Base-by-base conservation (phyloP, 1,140 invertebrate genomes). In the Uloborus diversus region DNA sequence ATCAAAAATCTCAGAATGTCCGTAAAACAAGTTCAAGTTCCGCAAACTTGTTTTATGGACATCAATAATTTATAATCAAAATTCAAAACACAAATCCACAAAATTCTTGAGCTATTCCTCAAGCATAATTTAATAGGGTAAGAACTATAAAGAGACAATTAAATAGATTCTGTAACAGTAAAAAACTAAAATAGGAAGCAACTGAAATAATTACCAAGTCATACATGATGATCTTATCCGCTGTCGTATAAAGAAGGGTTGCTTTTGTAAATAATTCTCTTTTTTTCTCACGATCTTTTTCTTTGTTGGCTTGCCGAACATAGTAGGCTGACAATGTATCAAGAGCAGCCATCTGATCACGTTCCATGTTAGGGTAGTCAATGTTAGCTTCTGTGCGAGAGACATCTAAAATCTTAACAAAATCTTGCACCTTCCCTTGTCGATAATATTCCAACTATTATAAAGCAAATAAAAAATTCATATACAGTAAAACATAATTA, bases 191-290 rank as follows among this genome's bases (percentile, higher is more conserved):
- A n/a, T n/a, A n/a, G n/a, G n/a, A n/a, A n/a, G n/a, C n/a, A n/a
- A n/a, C n/a, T n/a, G n/a, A n/a, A n/a, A n/a, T n/a, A n/a, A n/a
- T n/a, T 79, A 69, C 64, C 76, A 68, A 69, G 87, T 99, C 97
- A 88, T 99, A 99, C 97, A 99, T 99, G 83, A 98, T 97, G 86
- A 99, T 99, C 89, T 99, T 99, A 86, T 99, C 98, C 32, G 97
- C 98, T 80, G 96, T 97, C 0, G 97, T 99, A 85, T 99, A 99
- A 1, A 99, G 86, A 47, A 97, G 89, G 4, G 96, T 99, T 0
- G 98, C 98, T 90, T 99, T 98, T 20, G 94, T 94, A 85, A 99
- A 99, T 2, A 98, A 89, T 83, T 99, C 97, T 81, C 94, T 91
- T 85, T 97, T 98, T 83, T 94, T 95, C 82, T 99, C 96, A 85